Conservation (phyloP, 2,888 invertebrate species). For the Drosophila ustulata region DNA sequence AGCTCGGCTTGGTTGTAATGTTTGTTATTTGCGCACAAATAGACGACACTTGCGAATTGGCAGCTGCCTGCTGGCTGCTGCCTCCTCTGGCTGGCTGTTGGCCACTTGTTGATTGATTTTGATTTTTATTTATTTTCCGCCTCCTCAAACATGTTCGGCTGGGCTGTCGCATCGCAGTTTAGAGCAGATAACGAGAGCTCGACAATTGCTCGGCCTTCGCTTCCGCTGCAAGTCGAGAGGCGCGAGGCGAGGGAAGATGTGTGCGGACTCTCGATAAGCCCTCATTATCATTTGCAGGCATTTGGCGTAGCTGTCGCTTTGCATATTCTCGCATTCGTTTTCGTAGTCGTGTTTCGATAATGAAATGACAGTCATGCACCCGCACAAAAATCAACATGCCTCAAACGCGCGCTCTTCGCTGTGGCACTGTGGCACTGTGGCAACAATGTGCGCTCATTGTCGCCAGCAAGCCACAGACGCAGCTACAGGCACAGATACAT, state of each 20-base stretch:
- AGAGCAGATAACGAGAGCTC: slow-evolving; percentile 12
- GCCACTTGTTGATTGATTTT: slow-evolving; percentile 78
- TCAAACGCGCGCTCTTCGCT: slow-evolving; percentile 8
- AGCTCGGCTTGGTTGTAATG: slow-evolving; percentile 26
- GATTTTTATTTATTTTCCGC: slow-evolving; percentile 36
- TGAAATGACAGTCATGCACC: slow-evolving; percentile 78
- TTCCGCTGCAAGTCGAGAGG: slow-evolving; percentile 30
- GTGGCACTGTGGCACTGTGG: slow-evolving; percentile 6
- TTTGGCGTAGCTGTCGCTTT: slow-evolving; percentile 35
- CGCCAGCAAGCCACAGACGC: slow-evolving; percentile 25
- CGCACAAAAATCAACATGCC: slow-evolving; percentile 62
- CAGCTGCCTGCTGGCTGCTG: slow-evolving; percentile 18
- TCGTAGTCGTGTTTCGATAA: slow-evolving; percentile 60
- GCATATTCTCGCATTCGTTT: slow-evolving; percentile 30
- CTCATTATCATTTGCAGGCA: slow-evolving; percentile 75
- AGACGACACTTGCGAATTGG: slow-evolving; percentile 47
- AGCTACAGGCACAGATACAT: slow-evolving; percentile 17
- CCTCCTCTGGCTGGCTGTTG: slow-evolving; percentile 5
- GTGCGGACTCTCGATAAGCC: slow-evolving; percentile 62
- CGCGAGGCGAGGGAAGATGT: not conserved
- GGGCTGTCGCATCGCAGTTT: slow-evolving; percentile 4
- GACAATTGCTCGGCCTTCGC: slow-evolving; percentile 18
- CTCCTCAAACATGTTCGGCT: slow-evolving; percentile 1
- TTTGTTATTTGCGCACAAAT: slow-evolving; percentile 54
- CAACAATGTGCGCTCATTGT: slow-evolving; percentile 74